Conservation (phyloP, 1,140 invertebrate species). For the Drosophila littoralis region DNA sequence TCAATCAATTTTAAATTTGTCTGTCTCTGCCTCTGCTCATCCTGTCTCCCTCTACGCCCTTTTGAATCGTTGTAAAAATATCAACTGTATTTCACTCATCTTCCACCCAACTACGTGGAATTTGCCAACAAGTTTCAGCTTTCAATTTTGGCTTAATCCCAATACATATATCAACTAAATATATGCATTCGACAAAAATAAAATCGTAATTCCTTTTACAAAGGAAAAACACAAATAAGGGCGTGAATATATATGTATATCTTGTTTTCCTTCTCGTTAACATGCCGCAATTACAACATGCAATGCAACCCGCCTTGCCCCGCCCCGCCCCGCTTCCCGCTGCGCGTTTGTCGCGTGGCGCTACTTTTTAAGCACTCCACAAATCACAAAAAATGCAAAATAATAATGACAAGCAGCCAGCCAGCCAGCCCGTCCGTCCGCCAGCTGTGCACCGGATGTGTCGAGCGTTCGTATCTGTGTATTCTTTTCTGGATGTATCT, state of each 20-base stretch:
- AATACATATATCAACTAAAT: no score
- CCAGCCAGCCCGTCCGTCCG: not conserved
- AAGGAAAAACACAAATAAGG: not conserved
- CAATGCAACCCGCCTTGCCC: slow-evolving; percentile 9
- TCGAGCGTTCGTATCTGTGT: slow-evolving; percentile 4
- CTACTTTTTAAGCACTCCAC: slow-evolving; percentile 25
- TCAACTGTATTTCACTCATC: no score
- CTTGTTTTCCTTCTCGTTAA: slow-evolving; percentile 33
- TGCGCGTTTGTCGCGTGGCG: slow-evolving; percentile 10
- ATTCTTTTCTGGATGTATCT: not conserved
- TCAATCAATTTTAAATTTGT: no score
- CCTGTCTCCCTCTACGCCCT: no score
- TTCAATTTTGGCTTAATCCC: no score
- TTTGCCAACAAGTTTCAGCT: no score
- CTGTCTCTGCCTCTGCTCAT: no score
- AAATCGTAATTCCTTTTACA: not conserved
- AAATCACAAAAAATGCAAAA: slow-evolving; percentile 46
- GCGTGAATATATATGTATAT: not conserved
- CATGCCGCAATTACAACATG: slow-evolving; percentile 65
- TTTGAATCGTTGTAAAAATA: no score
- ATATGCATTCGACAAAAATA: no score
- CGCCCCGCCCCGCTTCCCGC: not conserved
- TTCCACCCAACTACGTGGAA: no score
- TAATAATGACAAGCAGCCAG: slow-evolving; percentile 42
- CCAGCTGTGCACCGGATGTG: slow-evolving; percentile 20